phyloP scores from a whole-genome alignment of 2,888 invertebrate genomes.

The Calameuta filiformis region DNA sequence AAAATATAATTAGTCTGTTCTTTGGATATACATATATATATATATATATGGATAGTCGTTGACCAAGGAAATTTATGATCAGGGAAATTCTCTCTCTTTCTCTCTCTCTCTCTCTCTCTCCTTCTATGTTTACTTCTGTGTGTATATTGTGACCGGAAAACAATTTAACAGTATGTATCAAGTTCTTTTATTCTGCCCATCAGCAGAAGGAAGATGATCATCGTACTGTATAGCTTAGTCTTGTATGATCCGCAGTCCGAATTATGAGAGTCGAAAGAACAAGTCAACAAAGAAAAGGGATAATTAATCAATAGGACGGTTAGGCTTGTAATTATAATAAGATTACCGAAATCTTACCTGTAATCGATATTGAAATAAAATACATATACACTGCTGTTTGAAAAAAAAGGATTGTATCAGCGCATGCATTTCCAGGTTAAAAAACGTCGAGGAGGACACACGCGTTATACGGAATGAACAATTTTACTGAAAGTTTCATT shows the following conservation, averaged over 20 bases:
- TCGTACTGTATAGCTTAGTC: not conserved
- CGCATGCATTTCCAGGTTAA: not conserved
- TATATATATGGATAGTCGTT: not conserved
- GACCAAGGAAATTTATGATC: not conserved
- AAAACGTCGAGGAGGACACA: no score
- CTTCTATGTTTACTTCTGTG: not conserved
- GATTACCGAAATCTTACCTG: constrained; percentile 14
- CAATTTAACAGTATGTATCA: not conserved
- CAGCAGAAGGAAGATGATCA: not conserved
- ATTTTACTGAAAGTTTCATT: not conserved
- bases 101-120: constrained; percentile 3
- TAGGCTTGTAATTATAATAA: not conserved
- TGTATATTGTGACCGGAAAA: not conserved
- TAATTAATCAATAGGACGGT: not conserved
- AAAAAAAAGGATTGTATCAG: not conserved
- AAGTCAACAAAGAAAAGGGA: not conserved
- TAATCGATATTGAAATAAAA: constrained; percentile 35
- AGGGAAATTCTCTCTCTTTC: not conserved
- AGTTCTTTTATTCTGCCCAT: not conserved
- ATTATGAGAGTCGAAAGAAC: not conserved
- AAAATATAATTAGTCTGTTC: not conserved
- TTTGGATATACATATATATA: not conserved
- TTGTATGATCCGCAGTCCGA: not conserved
- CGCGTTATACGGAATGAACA: not conserved
- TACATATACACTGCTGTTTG: constrained; percentile 39